Conservation (phyloP, 2,113 vertebrate species). For the Platichthys flesus region DNA sequence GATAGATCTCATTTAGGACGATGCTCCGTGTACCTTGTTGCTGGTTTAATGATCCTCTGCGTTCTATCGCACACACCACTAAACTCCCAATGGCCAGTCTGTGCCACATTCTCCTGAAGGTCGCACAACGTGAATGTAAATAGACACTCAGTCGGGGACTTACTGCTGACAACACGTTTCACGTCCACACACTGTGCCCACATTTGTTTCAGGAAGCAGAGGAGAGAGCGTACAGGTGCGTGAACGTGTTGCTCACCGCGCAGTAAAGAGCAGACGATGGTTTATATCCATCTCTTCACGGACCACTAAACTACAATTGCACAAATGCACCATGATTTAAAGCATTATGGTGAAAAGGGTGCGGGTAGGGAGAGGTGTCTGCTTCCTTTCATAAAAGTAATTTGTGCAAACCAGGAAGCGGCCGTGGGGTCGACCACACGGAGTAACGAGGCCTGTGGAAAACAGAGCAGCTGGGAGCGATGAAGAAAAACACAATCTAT, state of each 20-base stretch:
- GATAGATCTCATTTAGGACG: slow-evolving; percentile 55
- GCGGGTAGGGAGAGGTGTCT: not conserved
- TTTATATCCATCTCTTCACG: slow-evolving; percentile 19
- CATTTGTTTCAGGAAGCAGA: slow-evolving; percentile 30
- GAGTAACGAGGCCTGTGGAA: slow-evolving; percentile 30
- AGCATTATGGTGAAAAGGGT: not conserved
- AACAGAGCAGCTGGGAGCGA: slow-evolving; percentile 13
- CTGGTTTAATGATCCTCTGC: slow-evolving; percentile 65
- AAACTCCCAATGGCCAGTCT: slow-evolving; percentile 52
- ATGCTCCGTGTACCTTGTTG: slow-evolving; percentile 52
- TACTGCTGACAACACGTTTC: slow-evolving; percentile 32
- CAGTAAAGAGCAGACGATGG: slow-evolving; percentile 7
- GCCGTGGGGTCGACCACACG: slow-evolving; percentile 24
- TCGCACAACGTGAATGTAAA: slow-evolving; percentile 61
- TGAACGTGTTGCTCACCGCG: slow-evolving; percentile 19
- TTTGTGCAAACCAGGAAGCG: slow-evolving; percentile 23
- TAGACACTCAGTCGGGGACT: slow-evolving; percentile 42
- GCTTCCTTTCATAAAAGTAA: slow-evolving; percentile 44
- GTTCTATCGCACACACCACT: slow-evolving; percentile 62
- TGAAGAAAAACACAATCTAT: slow-evolving; percentile 25
- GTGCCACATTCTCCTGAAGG: slow-evolving; percentile 56
- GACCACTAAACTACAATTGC: slow-evolving; percentile 28
- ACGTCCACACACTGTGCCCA: slow-evolving; percentile 13
- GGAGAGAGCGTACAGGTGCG: slow-evolving; percentile 41
- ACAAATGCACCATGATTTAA: slow-evolving; percentile 28